Evolutionary conservation across 1,140 invertebrate species (phyloP), one percentile per base, ranked within the genome.

Genomic region (Harpegnathos saltator): DNA sequence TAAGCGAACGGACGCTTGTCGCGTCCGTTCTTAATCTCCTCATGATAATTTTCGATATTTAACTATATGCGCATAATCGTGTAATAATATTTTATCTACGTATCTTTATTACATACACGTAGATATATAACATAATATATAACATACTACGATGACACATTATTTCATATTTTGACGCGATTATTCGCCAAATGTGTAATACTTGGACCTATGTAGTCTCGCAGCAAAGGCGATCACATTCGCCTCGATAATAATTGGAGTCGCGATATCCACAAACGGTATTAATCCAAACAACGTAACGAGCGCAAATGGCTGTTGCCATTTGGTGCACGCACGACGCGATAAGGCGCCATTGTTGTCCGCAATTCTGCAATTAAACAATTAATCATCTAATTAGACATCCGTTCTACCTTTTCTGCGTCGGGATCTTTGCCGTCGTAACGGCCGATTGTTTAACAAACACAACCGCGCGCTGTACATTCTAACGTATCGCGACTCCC

Each of bases 301-400:
- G 19, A 29, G 17, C 24, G n/a, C n/a, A n/a, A n/a, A n/a, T n/a
- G 86, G 44, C 71, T 92, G 90, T 91, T 93, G 88, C 85, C 72
- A 72, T 85, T 84, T 44, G 59, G 77, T 85, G 83, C 89, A 91
- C 90, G 89, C 85, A 78, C 74, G n/a, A 22, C n/a, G 69, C 86
- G 91, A 92, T 92, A 93, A 91, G 88, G 59, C 38, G 63, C 85
- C 89, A 89, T 90, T 90, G 85, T 90, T 89, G 68, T 56, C 26
- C 56, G 44, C 61, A 63, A 84, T 82, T 80, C 66, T 66, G 72
- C 89, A 90, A 92, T 91, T 89, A 87, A 82, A 91, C 91, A 89
- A 93, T 93, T 92, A 93, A 92, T 93, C 91, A 90, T 92, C 82
- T 86, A 91, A 92, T 93, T 92, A 91, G 87, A 85, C 90, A 85